Conservation (phyloP, 2,113 vertebrate species). For the Todiramphus saurophagus region DNA sequence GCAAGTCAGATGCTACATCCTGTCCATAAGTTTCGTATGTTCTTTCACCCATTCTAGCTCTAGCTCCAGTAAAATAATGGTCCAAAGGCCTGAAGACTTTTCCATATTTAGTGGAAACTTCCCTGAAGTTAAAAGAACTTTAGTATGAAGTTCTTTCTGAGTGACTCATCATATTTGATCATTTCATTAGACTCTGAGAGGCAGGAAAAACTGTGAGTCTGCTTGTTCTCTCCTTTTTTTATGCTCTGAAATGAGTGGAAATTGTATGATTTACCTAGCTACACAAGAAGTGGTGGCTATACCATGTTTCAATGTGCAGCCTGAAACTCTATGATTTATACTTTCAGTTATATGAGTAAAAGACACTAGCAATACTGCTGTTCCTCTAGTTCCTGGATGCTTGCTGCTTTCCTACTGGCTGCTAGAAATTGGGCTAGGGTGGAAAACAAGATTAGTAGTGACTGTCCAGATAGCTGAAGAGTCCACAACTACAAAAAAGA, state of each 20-base stretch:
- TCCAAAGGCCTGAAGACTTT: conserved; percentile 2
- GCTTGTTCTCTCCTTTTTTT: not conserved
- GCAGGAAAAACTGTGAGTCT: not conserved
- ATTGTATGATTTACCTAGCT: not conserved
- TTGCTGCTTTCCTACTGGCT: not conserved
- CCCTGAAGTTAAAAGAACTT: not conserved
- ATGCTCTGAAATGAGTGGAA: not conserved
- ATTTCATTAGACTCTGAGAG: not conserved
- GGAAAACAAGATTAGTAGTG: not conserved
- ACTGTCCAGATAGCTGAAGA: not conserved
- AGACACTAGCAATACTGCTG: not conserved
- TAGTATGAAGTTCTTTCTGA: not conserved
- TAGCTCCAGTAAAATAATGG: not conserved
- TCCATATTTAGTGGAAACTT: not conserved
- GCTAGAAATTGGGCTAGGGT: not conserved
- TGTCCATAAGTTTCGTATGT: not conserved
- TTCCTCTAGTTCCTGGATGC: not conserved
- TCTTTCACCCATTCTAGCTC: not conserved
- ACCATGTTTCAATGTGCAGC: not conserved
- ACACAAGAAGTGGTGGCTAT: not conserved
- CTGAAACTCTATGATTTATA: not conserved
- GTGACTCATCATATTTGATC: not conserved
- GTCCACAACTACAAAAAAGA: not conserved
- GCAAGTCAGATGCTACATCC: not conserved
- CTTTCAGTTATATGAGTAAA: not conserved